These are phyloP conservation scores for Salvelinus sp. DNA, from an alignment of 2,113 vertebrate genomes.

Conservation along the genomic window DNA sequence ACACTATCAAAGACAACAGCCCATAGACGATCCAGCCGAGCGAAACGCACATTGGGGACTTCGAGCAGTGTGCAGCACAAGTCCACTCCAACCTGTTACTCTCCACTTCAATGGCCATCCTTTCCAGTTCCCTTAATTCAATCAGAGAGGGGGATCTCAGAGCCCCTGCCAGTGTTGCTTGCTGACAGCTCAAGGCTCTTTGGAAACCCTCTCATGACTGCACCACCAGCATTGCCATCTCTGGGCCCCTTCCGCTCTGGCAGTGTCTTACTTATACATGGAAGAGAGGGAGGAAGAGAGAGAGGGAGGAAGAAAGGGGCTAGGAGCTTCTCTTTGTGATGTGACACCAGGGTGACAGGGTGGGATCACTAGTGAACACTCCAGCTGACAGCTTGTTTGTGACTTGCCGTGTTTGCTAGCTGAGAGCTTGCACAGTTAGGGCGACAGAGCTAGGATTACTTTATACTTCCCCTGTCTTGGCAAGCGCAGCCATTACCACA, in stretches of 20 bases:
- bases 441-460: slow-evolving; percentile 63
- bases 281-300: slow-evolving; percentile 10
- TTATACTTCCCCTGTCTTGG: slow-evolving; percentile 30
- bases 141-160: slow-evolving; percentile 16
- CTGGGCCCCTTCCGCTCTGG: slow-evolving; percentile 1
- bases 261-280: slow-evolving; percentile 45
- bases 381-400: slow-evolving; percentile 53
- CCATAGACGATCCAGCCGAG: not conserved
- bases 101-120: slow-evolving; percentile 28
- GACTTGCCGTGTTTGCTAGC: slow-evolving; percentile 49
- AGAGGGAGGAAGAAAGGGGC: slow-evolving; percentile 3
- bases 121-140: slow-evolving; percentile 45
- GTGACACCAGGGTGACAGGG: slow-evolving; percentile 21
- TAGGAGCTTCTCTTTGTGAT: not conserved
- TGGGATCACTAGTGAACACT: slow-evolving; percentile 47
- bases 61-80: not conserved
- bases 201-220: slow-evolving; percentile 55
- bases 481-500: slow-evolving; percentile 28
- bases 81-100: slow-evolving; percentile 18
- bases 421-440: slow-evolving; percentile 45
- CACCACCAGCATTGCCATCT: slow-evolving; percentile 46
- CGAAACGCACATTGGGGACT: not conserved
- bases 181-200: slow-evolving; percentile 57
- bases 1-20: not conserved
- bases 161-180: not conserved